phyloP scores from a whole-genome alignment of 2,888 invertebrate genomes.

The Leptothorax acervorum region DNA sequence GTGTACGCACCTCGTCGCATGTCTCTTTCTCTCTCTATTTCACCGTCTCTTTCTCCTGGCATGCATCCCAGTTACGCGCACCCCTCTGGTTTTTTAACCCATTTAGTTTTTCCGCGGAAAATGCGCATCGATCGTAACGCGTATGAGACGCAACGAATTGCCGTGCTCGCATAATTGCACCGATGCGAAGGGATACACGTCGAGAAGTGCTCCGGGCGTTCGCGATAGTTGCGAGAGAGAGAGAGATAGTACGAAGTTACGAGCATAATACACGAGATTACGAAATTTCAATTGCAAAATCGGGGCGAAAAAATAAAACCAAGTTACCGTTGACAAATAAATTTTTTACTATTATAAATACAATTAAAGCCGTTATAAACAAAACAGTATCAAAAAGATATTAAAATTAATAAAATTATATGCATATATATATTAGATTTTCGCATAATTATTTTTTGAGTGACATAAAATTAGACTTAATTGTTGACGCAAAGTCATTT shows the following conservation, averaged over 20 bases:
- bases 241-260: conserved; percentile 22
- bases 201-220: conserved; percentile 35
- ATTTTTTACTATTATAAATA: not conserved
- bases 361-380: not conserved
- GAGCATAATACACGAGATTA: conserved; percentile 26
- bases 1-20: conserved; percentile 21
- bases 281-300: conserved; percentile 25
- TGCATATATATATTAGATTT: too few species aligned
- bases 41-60: conserved; percentile 7
- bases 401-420: too few species aligned
- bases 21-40: not conserved
- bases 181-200: conserved; percentile 42
- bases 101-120: conserved; percentile 35
- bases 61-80: not conserved
- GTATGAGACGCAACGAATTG: conserved; percentile 37
- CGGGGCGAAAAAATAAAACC: not conserved
- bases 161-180: conserved; percentile 64
- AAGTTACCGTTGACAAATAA: too few species aligned
- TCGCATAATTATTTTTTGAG: not conserved
- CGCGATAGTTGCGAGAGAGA: conserved; percentile 7
- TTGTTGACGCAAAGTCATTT: too few species aligned
- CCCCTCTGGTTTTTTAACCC: conserved; percentile 25
- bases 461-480: not conserved
- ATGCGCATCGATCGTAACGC: conserved; percentile 59
- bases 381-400: not conserved